Conservation (phyloP, 2,113 vertebrate genomes). For the Sceloporus undulatus region DNA sequence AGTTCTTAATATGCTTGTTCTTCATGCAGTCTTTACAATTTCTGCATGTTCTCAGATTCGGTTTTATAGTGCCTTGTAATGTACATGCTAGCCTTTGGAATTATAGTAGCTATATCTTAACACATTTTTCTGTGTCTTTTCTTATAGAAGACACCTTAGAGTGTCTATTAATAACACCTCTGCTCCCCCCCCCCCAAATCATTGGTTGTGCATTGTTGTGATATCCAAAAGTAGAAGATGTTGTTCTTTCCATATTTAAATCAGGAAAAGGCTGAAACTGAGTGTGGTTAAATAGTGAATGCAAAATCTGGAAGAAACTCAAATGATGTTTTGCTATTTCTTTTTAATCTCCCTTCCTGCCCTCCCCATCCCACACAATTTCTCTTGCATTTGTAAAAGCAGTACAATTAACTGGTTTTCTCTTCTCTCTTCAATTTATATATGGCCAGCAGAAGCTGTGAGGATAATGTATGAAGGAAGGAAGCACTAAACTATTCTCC, state of each 20-base stretch:
- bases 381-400: constrained; percentile 22
- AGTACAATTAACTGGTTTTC: constrained; percentile 37
- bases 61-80: neutral
- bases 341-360: neutral
- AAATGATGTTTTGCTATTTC: constrained; percentile 25
- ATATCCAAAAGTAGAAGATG: neutral
- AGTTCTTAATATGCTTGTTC: neutral
- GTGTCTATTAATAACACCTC: neutral
- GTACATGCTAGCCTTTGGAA: neutral
- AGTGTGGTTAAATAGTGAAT: neutral
- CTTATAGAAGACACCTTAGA: neutral
- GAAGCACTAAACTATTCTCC: constrained; percentile 39
- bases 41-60: neutral
- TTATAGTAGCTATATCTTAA: neutral
- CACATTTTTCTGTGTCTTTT: neutral
- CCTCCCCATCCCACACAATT: constrained; percentile 7
- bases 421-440: constrained; percentile 44
- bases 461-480: constrained; percentile 34
- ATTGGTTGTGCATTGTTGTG: neutral
- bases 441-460: constrained; percentile 32
- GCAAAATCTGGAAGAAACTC: neutral
- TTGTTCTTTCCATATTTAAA: accelerated
- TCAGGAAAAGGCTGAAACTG: neutral
- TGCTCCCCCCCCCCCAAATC: neutral
- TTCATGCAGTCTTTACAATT: neutral